Percentiles rank a stretch among this genome's conserved stretches.
These are phyloP conservation scores for Cherax quadricarinatus DNA, from an alignment of 1,140 invertebrate genomes.

Conservation along the genomic window DNA sequence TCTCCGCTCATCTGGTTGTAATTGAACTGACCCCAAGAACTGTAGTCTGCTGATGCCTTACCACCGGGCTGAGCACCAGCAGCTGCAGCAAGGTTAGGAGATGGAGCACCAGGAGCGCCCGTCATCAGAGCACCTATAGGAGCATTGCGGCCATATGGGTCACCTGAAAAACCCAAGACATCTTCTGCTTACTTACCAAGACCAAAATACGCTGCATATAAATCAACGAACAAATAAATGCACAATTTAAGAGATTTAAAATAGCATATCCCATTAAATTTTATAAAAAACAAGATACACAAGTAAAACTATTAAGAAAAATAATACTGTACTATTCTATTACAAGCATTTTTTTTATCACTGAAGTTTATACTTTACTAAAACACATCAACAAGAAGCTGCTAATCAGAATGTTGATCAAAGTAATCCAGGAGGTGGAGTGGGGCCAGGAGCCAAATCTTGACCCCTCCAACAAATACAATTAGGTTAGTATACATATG, in stretches of 20 bases:
- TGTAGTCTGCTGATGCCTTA: slow-evolving; percentile 69
- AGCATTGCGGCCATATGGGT: slow-evolving; percentile 61
- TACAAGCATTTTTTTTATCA: neutral
- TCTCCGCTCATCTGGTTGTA: slow-evolving; percentile 68
- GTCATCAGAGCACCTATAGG: slow-evolving; percentile 58
- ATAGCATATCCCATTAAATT: too few species aligned
- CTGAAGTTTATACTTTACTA: too few species aligned
- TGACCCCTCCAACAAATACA: too few species aligned
- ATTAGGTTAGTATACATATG: too few species aligned
- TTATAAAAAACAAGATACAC: neutral
- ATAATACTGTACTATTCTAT: neutral
- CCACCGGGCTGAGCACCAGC: slow-evolving; percentile 64
- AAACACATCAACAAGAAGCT: too few species aligned
- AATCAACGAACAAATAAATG: too few species aligned
- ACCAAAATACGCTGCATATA: too few species aligned
- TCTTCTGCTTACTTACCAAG: neutral
- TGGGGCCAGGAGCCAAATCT: too few species aligned
- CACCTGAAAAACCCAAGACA: slow-evolving; percentile 41
- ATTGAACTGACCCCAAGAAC: slow-evolving; percentile 71
- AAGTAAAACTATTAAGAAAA: neutral
- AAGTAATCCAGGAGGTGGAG: too few species aligned
- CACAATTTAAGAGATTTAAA: neutral
- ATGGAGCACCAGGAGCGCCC: slow-evolving; percentile 67
- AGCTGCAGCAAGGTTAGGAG: slow-evolving; percentile 65
- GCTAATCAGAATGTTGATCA: too few species aligned